Conservation (phyloP, 2,888 invertebrate genomes). For the Gisinianus flammeolus region DNA sequence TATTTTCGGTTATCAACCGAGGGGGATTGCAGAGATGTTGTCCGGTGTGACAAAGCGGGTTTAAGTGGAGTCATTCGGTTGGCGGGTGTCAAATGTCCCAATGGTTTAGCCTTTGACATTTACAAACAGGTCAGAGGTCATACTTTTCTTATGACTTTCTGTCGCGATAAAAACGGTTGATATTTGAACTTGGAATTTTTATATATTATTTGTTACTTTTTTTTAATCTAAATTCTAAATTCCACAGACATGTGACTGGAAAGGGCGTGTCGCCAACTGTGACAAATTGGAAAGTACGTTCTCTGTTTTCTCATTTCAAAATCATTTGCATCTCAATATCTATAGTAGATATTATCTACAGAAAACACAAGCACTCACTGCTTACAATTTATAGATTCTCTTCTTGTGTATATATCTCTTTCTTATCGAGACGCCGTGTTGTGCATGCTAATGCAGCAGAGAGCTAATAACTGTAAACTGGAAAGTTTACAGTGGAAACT, state of each 20-base stretch:
- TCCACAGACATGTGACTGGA: slow-evolving; percentile 98
- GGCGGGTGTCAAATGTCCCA: slow-evolving; percentile 87
- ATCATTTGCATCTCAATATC: neutral
- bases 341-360: neutral
- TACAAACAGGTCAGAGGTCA: no score
- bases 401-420: no score
- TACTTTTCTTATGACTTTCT: no score
- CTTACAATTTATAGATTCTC: no score
- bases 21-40: slow-evolving; percentile 90
- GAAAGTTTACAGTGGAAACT: no score
- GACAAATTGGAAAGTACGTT: slow-evolving; percentile 89
- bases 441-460: neutral
- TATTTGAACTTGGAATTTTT: no score
- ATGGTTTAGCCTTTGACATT: slow-evolving; percentile 91
- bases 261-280: slow-evolving; percentile 95
- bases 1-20: slow-evolving; percentile 85
- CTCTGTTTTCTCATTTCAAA: slow-evolving; percentile 18
- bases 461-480: no score
- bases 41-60: slow-evolving; percentile 91
- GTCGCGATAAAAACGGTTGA: no score
- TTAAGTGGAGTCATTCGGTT: slow-evolving; percentile 85
- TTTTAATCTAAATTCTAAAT: no score
- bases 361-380: no score
- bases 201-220: no score
- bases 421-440: neutral